Base-by-base conservation (phyloP, 2,797 vertebrate genomes). In the Meriones psammophilus region DNA sequence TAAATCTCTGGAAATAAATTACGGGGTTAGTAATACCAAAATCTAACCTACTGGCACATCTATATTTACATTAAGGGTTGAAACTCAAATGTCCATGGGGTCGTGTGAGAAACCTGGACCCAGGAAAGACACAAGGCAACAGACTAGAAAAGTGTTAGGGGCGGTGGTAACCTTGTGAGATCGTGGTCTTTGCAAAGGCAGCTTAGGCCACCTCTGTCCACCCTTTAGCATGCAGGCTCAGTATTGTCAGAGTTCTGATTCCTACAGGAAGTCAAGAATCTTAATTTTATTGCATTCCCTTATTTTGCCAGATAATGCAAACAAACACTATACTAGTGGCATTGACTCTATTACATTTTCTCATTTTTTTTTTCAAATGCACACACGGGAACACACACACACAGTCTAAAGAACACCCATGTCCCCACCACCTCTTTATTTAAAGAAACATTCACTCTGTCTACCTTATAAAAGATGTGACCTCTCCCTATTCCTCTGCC, bases 251-350 rank as follows among this genome's bases (percentile, higher is more conserved):
- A 94, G 62, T 64, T 85, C 46, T 50, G 39, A 78, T 87, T 93
- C 80, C 91, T 69, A 81, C 4, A 33, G 20, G 39, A 91, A 94
- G 28, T 36, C 7, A 93, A 68, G 39, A 85, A 68, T 89, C 36
- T 94, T 54, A 12, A 87, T 93, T 89, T 91, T 86, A 86, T 50
- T 77, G 30, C 8, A 87, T 81, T 83, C 87, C 20, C 15, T 94
- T 62, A 94, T 86, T 93, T 56, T 76, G 91, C 36, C 33, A 96
- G 78, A 71, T 26, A 71, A 4, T 42, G 2, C 69, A 94, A 80
- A 26, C 36, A 93, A 94, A 89, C 10, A 64, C 76, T 84, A 79
- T 8, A 64, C 33, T 17, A 90, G 39, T 80, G 50, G 8, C 17
- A 0, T 78, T 87, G 20, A n/a, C 2, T 84, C 1, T 54, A 79